Evolutionary conservation across 2,113 vertebrate species (phyloP), one percentile per base, ranked within the genome.

Genomic region (Meleagris gallopavo): DNA sequence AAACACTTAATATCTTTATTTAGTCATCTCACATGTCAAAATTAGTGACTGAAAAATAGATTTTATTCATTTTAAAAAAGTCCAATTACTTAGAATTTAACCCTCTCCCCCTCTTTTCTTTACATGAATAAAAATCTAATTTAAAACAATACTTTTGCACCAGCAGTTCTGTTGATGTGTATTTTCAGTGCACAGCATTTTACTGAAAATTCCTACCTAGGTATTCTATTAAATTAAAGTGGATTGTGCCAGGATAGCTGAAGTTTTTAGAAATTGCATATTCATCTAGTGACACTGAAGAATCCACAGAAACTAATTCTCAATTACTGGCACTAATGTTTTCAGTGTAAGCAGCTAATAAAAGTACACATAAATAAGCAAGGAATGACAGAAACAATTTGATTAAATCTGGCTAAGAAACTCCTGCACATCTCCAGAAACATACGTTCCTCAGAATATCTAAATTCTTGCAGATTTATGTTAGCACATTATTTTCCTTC

Each of bases 321-420:
- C 34, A 55, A 22, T 64, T 89, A 75, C 52, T 84, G 61, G 22
- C 29, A 75, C 20, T 3, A 6, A 14, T 7, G 13, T n/a, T 82
- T 38, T 87, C 46, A 64, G 21, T 46, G 24, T 32, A 75, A 78
- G 27, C 13, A 85, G 16, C 6, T 50, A 72, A 72, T 50, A 67
- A 67, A 84, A 60, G 15, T 41, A 43, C 4, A 25, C 38, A 10
- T 58, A 55, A 85, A 79, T 64, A 21, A 87, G 18, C 20, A 58
- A 7, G 12, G 24, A 62, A 19, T 34, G 34, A 82, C 34, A 72
- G 17, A 85, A 54, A 72, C 2, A 6, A 60, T 50, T 64, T 69
- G n/a, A 60, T 55, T 34, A 93, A 94, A 82, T 69, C 32, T 13
- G 62, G 8, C 74, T 91, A 65, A 89, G 41, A 91, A 91, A 84